Percentiles rank a stretch among this genome's conserved stretches.
Evolutionary conservation across 2,113 vertebrate genomes (phyloP).

Genomic region (Pica pica): DNA sequence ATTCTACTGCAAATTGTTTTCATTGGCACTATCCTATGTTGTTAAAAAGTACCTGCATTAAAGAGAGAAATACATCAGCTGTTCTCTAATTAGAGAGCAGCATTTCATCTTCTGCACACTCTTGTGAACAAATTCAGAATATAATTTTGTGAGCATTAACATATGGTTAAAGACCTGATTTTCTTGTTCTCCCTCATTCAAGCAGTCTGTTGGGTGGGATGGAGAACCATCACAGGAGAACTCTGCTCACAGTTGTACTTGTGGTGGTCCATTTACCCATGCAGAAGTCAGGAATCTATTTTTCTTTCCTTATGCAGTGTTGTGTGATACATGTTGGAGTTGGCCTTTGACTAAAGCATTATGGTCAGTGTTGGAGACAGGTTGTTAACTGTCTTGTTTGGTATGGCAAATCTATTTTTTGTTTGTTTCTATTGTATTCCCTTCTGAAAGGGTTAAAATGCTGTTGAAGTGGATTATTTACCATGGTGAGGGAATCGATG

Average conservation of each 20-base stretch:
- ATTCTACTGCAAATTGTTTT: neutral
- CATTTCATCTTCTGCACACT: neutral
- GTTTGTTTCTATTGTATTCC: constrained; percentile 67
- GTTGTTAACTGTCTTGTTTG: constrained; percentile 54
- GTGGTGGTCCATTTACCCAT: neutral
- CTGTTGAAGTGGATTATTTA: constrained; percentile 68
- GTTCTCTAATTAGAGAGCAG: neutral
- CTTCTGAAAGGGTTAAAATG: constrained; percentile 66
- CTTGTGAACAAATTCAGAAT: neutral
- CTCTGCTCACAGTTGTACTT: neutral
- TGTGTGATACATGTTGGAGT: constrained; percentile 39
- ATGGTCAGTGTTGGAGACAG: constrained; percentile 60
- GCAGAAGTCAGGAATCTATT: constrained; percentile 38
- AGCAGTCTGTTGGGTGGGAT: constrained; percentile 33
- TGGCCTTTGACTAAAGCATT: constrained; percentile 47
- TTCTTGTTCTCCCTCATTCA: neutral
- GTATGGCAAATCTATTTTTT: constrained; percentile 63
- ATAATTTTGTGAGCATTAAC: neutral
- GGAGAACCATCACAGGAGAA: neutral
- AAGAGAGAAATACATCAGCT: neutral
- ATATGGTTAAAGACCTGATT: neutral
- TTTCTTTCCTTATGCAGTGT: constrained; percentile 37
- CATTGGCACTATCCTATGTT: neutral
- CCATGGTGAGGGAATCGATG: constrained; percentile 65
- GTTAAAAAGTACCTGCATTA: neutral